Conservation (phyloP, 23 tunicate species). For the Ascidia mentula region DNA sequence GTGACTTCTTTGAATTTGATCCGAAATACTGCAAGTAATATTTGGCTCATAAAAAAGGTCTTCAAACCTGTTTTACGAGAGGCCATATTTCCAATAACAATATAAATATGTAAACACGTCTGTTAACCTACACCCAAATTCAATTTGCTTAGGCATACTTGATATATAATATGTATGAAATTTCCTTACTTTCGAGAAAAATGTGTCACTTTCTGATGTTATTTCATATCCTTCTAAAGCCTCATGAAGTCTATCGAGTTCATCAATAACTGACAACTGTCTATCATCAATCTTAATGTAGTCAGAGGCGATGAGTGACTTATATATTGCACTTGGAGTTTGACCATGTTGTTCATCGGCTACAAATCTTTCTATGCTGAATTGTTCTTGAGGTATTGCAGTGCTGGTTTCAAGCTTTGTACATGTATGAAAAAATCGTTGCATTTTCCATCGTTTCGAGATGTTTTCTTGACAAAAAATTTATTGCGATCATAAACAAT, state of each 20-base stretch:
- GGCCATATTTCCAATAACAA: no score
- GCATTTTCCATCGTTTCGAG: background rate
- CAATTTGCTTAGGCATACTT: background rate
- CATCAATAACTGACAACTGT: conserved; percentile 45
- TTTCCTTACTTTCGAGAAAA: conserved; percentile 35
- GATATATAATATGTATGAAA: background rate
- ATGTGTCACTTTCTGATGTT: background rate
- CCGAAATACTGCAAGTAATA: conserved; percentile 23
- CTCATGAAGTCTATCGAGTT: conserved; percentile 38
- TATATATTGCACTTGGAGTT: conserved; percentile 34
- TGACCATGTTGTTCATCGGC: conserved; percentile 6
- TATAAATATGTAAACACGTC: background rate
- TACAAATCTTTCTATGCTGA: conserved; percentile 19
- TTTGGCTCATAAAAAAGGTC: background rate
- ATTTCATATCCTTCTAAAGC: conserved; percentile 39
- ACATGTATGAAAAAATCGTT: background rate
- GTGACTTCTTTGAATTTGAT: conserved; percentile 10
- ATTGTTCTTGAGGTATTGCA: background rate
- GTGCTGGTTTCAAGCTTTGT: background rate
- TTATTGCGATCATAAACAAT: no score
- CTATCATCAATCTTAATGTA: conserved; percentile 38
- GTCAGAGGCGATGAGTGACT: conserved; percentile 18
- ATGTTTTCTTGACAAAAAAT: background rate
- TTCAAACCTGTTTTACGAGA: background rate
- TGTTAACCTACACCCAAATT: background rate